Conservation (phyloP, 2,113 vertebrate genomes). For the Aix galericulata region DNA sequence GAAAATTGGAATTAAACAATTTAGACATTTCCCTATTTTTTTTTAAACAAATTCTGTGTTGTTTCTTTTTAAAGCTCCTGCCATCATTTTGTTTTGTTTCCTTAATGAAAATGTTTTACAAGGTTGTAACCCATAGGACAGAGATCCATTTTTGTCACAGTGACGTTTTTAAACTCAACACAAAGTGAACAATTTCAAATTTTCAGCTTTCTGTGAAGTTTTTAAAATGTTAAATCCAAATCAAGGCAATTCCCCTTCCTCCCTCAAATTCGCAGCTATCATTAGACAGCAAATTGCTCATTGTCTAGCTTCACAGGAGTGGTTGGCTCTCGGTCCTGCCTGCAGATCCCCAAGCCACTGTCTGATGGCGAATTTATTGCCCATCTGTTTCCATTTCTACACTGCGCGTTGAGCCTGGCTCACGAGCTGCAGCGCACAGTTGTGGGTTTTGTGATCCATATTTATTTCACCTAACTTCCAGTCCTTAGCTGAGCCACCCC, state of each 20-base stretch:
- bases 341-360: neutral
- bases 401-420: neutral
- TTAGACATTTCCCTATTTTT: neutral
- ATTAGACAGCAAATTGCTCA: neutral
- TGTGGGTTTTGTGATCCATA: constrained; percentile 2
- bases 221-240: neutral
- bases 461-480: constrained; percentile 14
- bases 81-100: neutral
- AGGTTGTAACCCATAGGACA: neutral
- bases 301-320: constrained; percentile 6
- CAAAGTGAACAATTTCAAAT: neutral
- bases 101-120: neutral
- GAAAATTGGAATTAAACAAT: neutral
- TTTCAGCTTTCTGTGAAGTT: neutral
- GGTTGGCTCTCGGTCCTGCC: neutral
- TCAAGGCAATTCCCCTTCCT: neutral
- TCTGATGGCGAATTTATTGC: constrained; percentile 6
- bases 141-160: neutral
- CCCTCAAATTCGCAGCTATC: neutral
- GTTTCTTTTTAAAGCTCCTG: neutral
- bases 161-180: neutral
- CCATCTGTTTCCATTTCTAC: constrained; percentile 28
- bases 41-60: neutral
- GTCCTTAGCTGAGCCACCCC: neutral
- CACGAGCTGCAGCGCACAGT: neutral